Evolutionary conservation across 2,797 vertebrate species (phyloP).

Genomic region (Allochrocebus solatus): DNA sequence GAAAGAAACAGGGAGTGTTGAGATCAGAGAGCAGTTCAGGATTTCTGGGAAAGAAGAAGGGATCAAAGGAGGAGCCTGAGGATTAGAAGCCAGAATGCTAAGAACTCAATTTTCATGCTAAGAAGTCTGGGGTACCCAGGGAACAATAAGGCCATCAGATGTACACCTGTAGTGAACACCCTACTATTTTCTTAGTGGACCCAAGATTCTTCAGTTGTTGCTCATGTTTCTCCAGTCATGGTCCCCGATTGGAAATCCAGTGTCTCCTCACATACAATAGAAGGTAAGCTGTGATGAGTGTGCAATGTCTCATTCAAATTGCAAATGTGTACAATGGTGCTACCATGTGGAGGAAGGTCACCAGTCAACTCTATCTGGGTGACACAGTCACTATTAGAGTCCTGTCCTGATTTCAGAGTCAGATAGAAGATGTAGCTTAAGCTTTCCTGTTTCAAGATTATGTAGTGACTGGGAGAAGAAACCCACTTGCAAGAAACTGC

Average conservation of each 20-base stretch:
- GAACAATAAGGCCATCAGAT: accelerated
- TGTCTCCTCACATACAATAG: neutral
- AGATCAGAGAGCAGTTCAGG: neutral
- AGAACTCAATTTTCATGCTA: neutral
- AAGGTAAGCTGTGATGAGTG: neutral
- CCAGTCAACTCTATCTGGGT: neutral
- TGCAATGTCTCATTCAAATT: neutral
- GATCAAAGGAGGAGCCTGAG: neutral
- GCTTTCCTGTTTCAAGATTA: neutral
- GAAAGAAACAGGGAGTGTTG: neutral
- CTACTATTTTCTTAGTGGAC: neutral
- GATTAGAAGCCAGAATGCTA: neutral
- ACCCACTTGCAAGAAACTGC: neutral
- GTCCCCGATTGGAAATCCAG: neutral
- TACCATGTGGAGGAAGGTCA: neutral
- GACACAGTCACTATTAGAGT: neutral
- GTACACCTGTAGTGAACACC: too few relatives aligned
- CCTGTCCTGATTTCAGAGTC: neutral
- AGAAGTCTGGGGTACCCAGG: neutral
- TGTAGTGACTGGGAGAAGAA: neutral
- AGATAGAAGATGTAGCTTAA: neutral
- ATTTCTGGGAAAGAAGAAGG: neutral
- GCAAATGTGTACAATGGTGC: neutral
- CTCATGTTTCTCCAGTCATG: neutral
- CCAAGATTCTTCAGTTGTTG: neutral